Conservation (phyloP, 2,113 vertebrate genomes). For the Clarias macrocephalus region DNA sequence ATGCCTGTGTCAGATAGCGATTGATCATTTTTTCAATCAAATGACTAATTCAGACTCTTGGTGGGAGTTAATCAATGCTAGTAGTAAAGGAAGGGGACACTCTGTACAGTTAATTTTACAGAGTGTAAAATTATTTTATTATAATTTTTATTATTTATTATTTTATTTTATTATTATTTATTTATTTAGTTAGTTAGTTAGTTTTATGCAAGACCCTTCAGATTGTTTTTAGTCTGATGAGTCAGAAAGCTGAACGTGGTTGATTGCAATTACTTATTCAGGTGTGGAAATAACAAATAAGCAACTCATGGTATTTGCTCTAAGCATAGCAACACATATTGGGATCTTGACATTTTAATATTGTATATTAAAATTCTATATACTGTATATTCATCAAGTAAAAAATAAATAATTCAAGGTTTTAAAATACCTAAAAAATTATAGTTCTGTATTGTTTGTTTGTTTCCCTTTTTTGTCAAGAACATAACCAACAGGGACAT, state of each 20-base stretch:
- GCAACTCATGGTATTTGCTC: neutral
- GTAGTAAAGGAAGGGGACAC: too few relatives aligned
- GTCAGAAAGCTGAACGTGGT: neutral
- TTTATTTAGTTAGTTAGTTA: too few relatives aligned
- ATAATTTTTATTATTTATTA: too few relatives aligned
- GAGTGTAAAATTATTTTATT: too few relatives aligned
- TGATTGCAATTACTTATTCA: constrained; percentile 9
- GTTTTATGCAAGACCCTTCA: constrained; percentile 4
- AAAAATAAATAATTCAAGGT: neutral
- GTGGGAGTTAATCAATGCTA: constrained; percentile 45
- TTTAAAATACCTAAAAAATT: neutral
- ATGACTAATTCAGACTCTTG: constrained; percentile 45
- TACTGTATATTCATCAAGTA: neutral
- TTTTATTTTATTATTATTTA: too few relatives aligned
- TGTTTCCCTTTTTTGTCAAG: neutral
- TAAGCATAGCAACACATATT: neutral
- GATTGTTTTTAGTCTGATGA: neutral
- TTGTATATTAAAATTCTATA: neutral
- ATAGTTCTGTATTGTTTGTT: neutral
- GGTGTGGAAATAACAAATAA: neutral
- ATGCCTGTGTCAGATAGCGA: constrained; percentile 46
- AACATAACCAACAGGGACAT: neutral
- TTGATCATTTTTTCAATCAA: constrained; percentile 54
- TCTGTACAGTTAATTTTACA: too few relatives aligned
- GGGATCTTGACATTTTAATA: neutral